A percentile compares a stretch with the other conserved stretches of the same genome.
Evolutionary conservation across 2,797 vertebrate species (phyloP).

Genomic region (Spatula versicolor): DNA sequence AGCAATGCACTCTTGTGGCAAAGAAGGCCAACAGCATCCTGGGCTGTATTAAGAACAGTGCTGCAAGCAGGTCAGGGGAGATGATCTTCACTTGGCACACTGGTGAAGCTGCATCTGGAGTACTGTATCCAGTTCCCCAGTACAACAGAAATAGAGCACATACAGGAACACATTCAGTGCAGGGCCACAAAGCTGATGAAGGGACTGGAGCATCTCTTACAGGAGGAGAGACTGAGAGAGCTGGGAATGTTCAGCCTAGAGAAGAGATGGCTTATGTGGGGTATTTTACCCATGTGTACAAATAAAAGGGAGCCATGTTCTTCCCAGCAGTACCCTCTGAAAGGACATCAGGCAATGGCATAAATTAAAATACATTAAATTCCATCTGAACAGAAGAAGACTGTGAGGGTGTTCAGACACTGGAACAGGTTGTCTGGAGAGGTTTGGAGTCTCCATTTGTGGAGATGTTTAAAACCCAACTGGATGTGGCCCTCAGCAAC

Average conservation of each 20-base stretch:
- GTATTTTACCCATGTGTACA: not conserved
- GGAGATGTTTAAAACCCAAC: not conserved
- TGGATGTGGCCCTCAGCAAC: not conserved
- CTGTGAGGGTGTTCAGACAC: not conserved
- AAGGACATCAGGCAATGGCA: not conserved
- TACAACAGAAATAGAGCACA: not conserved
- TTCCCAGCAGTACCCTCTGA: not conserved
- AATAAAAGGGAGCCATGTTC: not conserved
- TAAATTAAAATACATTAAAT: not conserved
- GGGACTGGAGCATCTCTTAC: not conserved
- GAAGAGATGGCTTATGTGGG: not conserved
- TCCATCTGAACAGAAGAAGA: not conserved
- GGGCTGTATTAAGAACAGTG: not conserved
- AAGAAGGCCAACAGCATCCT: not conserved
- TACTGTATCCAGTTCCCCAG: not conserved
- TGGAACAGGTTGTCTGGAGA: not conserved
- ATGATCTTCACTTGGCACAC: not conserved
- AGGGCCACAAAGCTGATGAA: not conserved
- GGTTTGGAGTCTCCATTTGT: not conserved
- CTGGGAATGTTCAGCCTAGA: not conserved
- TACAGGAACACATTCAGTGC: not conserved
- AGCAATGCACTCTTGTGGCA: not conserved
- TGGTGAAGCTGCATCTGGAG: not conserved
- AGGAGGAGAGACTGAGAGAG: not conserved
- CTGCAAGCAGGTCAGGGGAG: not conserved